A percentile compares a stretch with the other conserved stretches of the same genome.
phyloP scores from a whole-genome alignment of 2,888 invertebrate species.

The Hypercompe scribonia region DNA sequence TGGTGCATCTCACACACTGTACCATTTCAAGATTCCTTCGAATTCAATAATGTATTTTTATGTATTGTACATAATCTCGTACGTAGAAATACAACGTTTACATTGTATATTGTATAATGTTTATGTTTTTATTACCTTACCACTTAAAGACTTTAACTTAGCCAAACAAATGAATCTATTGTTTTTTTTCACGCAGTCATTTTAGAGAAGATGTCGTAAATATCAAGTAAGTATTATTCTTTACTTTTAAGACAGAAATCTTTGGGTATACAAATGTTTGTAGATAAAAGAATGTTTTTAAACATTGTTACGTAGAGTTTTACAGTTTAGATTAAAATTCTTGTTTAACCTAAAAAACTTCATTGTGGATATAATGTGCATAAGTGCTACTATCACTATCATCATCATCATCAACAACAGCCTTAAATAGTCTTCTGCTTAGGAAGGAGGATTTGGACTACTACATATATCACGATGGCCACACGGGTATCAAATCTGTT shows the following conservation, averaged over 20 bases:
- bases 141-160: background rate
- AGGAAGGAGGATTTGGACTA: no score
- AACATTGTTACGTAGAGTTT: background rate
- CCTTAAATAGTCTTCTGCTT: no score
- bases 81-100: no score
- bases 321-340: background rate
- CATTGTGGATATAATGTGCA: background rate
- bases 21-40: background rate
- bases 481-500: no score
- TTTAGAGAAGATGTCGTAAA: slow-evolving; percentile 77
- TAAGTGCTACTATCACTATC: no score
- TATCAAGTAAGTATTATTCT: slow-evolving; percentile 73
- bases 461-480: no score
- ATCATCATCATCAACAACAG: no score
- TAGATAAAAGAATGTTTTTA: background rate
- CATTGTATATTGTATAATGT: no score
- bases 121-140: background rate
- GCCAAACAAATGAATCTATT: slow-evolving; percentile 26
- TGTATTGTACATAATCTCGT: no score
- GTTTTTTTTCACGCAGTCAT: slow-evolving; percentile 76
- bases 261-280: background rate
- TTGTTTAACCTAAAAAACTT: no score
- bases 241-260: slow-evolving; percentile 11
- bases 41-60: no score
- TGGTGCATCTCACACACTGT: background rate